phyloP scores from a whole-genome alignment of 1,140 invertebrate genomes.

The Heliconius himera region DNA sequence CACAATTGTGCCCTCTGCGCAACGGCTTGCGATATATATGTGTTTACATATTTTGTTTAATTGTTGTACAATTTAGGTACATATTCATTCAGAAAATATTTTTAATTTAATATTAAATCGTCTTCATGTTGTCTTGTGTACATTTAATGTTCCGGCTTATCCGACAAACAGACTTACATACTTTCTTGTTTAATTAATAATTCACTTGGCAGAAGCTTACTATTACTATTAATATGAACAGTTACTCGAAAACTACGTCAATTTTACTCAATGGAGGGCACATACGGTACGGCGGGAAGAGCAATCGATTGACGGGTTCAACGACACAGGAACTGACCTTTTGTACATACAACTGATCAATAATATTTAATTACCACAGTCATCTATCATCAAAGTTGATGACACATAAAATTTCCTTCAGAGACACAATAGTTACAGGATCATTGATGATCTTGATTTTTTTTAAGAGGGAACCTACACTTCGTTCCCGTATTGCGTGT shows the following conservation, averaged over 20 bases:
- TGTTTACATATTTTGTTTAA: too few relatives aligned
- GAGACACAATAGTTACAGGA: conserved; percentile 8
- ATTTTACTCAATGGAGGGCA: conserved; percentile 61
- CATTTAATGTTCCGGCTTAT: too few relatives aligned
- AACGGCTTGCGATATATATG: too few relatives aligned
- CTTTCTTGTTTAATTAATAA: too few relatives aligned
- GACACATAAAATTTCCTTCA: conserved; percentile 10
- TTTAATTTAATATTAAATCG: too few relatives aligned
- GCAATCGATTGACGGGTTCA: conserved; percentile 76
- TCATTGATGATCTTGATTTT: neutral
- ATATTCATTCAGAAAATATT: neutral
- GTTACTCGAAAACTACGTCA: conserved; percentile 36
- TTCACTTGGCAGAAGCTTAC: too few relatives aligned
- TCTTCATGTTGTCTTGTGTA: too few relatives aligned
- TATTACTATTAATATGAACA: conserved; percentile 10
- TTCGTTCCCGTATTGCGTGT: too few relatives aligned
- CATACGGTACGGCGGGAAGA: conserved; percentile 64
- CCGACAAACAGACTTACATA: too few relatives aligned
- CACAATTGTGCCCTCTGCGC: too few relatives aligned
- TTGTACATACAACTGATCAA: conserved; percentile 75
- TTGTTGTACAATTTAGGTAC: too few relatives aligned
- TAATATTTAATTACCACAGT: conserved; percentile 44
- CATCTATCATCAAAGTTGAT: conserved; percentile 1
- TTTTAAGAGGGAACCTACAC: too few relatives aligned
- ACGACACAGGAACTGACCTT: conserved; percentile 76